phyloP scores from a whole-genome alignment of 1,140 invertebrate species.

The Planococcus citri region DNA sequence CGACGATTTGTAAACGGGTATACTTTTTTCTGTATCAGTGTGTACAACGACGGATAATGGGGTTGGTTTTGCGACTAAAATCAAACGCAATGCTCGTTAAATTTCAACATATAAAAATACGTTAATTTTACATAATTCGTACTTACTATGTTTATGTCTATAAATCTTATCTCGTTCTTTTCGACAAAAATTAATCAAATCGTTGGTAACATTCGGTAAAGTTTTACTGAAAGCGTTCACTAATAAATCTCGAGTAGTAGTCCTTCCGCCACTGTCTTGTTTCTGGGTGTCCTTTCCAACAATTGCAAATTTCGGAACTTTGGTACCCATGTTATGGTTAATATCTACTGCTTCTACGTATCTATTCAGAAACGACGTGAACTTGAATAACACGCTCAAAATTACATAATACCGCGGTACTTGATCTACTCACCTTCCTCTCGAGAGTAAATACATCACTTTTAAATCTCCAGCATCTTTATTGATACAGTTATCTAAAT shows the following conservation, averaged over 20 bases:
- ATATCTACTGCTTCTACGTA: conserved; percentile 5
- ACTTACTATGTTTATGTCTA: neutral
- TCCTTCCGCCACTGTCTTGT: neutral
- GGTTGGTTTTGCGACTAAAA: neutral
- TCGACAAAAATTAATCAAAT: neutral
- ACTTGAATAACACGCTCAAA: neutral
- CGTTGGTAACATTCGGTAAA: conserved; percentile 5
- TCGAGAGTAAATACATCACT: neutral
- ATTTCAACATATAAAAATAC: neutral
- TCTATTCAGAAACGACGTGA: neutral
- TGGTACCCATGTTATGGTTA: neutral
- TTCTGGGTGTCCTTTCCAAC: neutral
- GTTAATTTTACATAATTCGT: neutral
- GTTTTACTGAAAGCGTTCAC: conserved; percentile 3
- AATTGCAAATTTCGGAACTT: neutral
- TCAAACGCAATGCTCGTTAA: neutral
- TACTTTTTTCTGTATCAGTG: neutral
- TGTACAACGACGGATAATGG: neutral
- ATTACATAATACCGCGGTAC: too few relatives aligned
- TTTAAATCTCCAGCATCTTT: conserved; percentile 11
- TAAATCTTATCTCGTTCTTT: conserved; percentile 12
- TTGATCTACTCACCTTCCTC: neutral
- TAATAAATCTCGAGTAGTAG: neutral
- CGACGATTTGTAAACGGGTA: neutral
- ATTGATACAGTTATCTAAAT: neutral